Evolutionary conservation across 2,113 vertebrate genomes (phyloP).

Genomic region (Enhydra lutris): DNA sequence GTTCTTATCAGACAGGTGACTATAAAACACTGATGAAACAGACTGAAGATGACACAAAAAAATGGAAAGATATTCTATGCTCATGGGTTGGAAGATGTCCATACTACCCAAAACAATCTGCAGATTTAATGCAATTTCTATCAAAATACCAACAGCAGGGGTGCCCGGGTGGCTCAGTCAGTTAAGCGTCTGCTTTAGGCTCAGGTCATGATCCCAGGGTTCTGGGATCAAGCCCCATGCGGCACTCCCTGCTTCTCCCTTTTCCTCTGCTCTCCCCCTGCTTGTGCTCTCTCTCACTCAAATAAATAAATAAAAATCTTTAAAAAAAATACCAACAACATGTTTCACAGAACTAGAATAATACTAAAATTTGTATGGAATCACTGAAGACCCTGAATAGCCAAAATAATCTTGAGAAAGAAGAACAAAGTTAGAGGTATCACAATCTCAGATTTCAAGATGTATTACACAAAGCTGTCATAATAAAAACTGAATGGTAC

Average conservation of each 20-base stretch:
- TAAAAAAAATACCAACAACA: background rate
- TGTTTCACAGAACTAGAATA: background rate
- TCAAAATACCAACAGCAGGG: background rate
- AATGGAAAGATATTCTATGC: background rate
- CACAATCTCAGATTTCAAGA: background rate
- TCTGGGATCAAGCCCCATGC: too few species aligned
- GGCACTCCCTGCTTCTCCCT: too few species aligned
- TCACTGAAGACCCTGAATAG: background rate
- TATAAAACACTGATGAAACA: background rate
- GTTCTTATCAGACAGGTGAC: background rate
- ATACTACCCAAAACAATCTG: background rate
- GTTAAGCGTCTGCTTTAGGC: too few species aligned
- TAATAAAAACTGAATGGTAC: background rate
- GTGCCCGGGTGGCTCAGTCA: too few species aligned
- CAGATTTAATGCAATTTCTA: background rate
- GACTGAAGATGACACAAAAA: background rate
- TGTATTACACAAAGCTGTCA: background rate
- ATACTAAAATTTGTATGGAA: background rate
- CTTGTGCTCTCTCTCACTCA: too few species aligned
- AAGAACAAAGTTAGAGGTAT: background rate
- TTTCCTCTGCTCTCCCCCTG: too few species aligned
- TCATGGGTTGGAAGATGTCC: background rate
- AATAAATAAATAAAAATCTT: too few species aligned
- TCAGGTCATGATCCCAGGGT: too few species aligned
- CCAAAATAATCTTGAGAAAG: background rate